A percentile compares a stretch with the other conserved stretches of the same genome.
These are phyloP conservation scores for Venustaconcha ellipsiformis DNA, from an alignment of 1,140 invertebrate genomes.

Conservation along the genomic window DNA sequence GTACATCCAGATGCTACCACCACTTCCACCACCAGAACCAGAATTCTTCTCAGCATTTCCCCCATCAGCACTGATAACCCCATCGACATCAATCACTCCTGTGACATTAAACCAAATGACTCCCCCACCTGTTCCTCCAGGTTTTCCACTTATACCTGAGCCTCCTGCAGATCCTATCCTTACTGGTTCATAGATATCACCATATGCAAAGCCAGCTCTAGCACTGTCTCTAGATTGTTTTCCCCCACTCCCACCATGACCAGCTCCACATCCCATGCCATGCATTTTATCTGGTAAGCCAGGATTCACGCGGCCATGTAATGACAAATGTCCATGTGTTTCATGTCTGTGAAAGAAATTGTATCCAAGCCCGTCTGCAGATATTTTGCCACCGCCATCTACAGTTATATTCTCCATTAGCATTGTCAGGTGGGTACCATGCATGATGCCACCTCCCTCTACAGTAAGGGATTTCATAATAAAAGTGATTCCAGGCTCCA, in stretches of 20 bases:
- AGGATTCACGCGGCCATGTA: constrained; percentile 51
- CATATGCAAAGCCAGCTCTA: constrained; percentile 49
- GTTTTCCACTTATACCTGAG: constrained; percentile 23
- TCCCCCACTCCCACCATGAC: constrained; percentile 52
- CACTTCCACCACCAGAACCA: constrained; percentile 46
- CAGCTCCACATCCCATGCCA: constrained; percentile 43
- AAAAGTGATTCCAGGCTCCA: constrained; percentile 49
- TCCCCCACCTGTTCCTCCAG: constrained; percentile 52
- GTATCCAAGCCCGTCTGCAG: constrained; percentile 53
- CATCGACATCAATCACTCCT: constrained; percentile 53
- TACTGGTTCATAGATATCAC: constrained; percentile 54
- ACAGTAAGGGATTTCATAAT: constrained; percentile 37
- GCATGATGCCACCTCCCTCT: constrained; percentile 53
- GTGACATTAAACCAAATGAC: constrained; percentile 61
- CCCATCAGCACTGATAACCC: constrained; percentile 53
- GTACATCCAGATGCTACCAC: constrained; percentile 59
- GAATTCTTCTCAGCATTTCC: constrained; percentile 24
- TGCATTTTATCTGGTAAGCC: constrained; percentile 32
- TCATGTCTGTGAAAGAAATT: constrained; percentile 38
- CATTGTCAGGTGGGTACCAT: constrained; percentile 50
- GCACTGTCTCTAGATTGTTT: constrained; percentile 24
- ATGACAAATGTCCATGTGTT: constrained; percentile 40
- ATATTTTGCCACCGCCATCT: constrained; percentile 49
- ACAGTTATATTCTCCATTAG: constrained; percentile 52
- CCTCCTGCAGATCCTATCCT: constrained; percentile 52